Base-by-base conservation (phyloP, 2,888 invertebrate species). In the Andrena marginata region DNA sequence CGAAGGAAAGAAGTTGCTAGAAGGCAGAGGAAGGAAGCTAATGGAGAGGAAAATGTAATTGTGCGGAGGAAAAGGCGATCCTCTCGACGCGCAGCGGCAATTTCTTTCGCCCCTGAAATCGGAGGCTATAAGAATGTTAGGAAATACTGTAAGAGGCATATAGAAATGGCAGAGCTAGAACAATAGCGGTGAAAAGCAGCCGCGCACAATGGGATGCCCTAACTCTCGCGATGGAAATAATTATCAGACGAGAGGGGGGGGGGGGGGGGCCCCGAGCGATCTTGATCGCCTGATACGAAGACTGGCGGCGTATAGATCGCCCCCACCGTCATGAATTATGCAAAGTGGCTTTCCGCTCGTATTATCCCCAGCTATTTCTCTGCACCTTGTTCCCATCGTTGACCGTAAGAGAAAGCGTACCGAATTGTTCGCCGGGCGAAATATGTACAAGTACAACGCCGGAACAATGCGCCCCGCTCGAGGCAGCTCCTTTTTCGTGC, bases 301-400 rank as follows among this genome's bases (percentile, higher is more conserved):
- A 59, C 60, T 56, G n/a, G 49, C 33, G 63, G 62, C 54, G 75
- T 69, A 49, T 35, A 26, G 54, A 68, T 68, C 68, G 26, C 2
- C 60, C 35, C 72, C n/a, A n/a, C 54, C 54, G 29, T 77, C 74
- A 80, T 77, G 74, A 83, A 83, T 85, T 83, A 85, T 85, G 84
- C 83, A 83, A 83, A 83, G 64, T 72, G 35, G 42, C 77, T 74
- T 83, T 85, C 78, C 79, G 84, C 79, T 79, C 63, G 71, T 77
- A 82, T 77, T 84, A 82, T 82, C 68, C 20, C 51, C 51, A 64
- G 73, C 69, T 74, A 81, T 81, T 81, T 56, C 42, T 62, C 77
- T 73, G 69, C 79, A 23, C 63, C 60, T 74, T 77, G 73, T 79
- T 84, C 83, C 60, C 83, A 79, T 77, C 83, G 79, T 71, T 74